Evolutionary conservation across 2,797 vertebrate species (phyloP), one percentile per base, ranked within the genome.

Genomic region (Alosa sapidissima): DNA sequence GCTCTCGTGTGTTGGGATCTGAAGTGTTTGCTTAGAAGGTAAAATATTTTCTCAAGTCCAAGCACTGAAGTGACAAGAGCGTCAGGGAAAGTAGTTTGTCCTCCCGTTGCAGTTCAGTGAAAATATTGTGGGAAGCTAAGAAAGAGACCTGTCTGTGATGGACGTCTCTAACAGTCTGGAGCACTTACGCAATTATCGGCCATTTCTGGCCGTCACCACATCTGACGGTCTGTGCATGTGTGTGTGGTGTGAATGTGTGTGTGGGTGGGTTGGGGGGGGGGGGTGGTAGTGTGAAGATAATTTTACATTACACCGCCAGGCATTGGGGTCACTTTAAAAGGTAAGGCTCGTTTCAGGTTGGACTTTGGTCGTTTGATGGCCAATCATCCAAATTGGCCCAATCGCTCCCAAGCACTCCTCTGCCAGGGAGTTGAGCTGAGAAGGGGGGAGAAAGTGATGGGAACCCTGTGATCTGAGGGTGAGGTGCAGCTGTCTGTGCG

Each of bases 141-240:
- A 89, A 89, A 84, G 75, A 88, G 87, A 82, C 85, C 83, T 86
- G 84, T 1, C 41, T 85, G 68, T 96, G 96, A 96, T 93, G 91
- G 95, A 96, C 96, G 96, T 94, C 93, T 96, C 88, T 94, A 95
- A 95, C 94, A 96, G 92, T 93, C 93, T 91, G 93, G 94, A 95
- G 94, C 95, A 95, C 94, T 95, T 95, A 95, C 92, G 95, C 95
- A 95, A 95, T 96, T 96, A 96, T 94, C 93, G 95, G 94, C 93
- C 92, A 93, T 95, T 95, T 95, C 92, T 95, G 94, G 94, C 94
- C 95, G 94, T 95, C 95, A 95, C 95, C 94, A 94, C 94, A 94
- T 94, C 94, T 95, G 95, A 96, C 95, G 94, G 93, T 68, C 24
- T 68, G 24, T 65, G 62, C 10, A 10, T 7, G 62, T 33, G 9